These are phyloP conservation scores for Mechanitis messenoides DNA, from an alignment of 2,888 invertebrate genomes.

Conservation along the genomic window DNA sequence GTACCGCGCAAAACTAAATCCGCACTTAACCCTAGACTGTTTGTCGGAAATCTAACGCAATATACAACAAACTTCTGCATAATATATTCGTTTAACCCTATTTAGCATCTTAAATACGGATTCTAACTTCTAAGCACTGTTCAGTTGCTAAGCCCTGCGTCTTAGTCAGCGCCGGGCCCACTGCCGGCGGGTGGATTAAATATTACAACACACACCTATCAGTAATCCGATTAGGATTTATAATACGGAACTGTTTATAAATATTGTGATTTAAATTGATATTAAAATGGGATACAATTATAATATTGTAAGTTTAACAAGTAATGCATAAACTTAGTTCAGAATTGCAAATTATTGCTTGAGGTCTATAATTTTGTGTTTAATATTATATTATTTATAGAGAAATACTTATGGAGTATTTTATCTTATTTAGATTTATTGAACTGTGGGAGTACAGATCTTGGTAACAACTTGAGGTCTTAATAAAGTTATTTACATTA, in stretches of 20 bases:
- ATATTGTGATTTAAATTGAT: not conserved
- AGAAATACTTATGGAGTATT: too few species aligned
- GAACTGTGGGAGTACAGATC: too few species aligned
- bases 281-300: too few species aligned
- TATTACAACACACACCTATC: constrained; percentile 5
- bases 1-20: constrained; percentile 7
- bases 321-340: too few species aligned
- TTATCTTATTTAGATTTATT: too few species aligned
- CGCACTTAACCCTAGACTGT: constrained; percentile 8
- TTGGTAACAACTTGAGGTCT: too few species aligned
- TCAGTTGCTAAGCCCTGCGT: constrained; percentile 18
- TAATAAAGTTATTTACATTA: too few species aligned
- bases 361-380: too few species aligned
- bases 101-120: constrained; percentile 21
- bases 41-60: not conserved
- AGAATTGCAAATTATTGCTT: too few species aligned
- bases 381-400: too few species aligned
- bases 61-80: constrained; percentile 9
- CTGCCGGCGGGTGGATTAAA: constrained; percentile 10
- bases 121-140: constrained; percentile 13
- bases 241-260: not conserved
- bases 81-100: constrained; percentile 21
- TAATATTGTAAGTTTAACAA: too few species aligned
- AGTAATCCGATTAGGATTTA: constrained; percentile 10
- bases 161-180: constrained; percentile 10